Percentiles rank a stretch among this genome's conserved stretches.
These are phyloP conservation scores for Sebastes steindachneri DNA, from an alignment of 2,797 vertebrate species.

Conservation along the genomic window DNA sequence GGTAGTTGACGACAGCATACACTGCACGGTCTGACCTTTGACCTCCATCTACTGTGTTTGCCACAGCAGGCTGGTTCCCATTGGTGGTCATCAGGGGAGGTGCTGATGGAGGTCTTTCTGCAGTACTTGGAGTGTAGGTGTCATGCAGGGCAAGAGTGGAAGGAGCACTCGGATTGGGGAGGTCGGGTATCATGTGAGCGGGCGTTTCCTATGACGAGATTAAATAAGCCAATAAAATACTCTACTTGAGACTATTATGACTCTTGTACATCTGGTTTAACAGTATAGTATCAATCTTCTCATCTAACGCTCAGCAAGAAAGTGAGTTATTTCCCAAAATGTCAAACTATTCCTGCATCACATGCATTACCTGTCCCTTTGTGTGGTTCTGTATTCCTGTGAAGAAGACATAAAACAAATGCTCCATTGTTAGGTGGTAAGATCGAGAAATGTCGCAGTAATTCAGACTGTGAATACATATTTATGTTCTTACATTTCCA, in stretches of 20 bases:
- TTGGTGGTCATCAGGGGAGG: background rate
- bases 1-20: conserved; percentile 56
- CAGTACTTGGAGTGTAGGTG: background rate
- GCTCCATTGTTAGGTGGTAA: background rate
- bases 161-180: conserved; percentile 5
- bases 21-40: background rate
- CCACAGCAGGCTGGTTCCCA: background rate
- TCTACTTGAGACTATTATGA: background rate
- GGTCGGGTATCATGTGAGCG: conserved; percentile 8
- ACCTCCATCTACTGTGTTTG: background rate
- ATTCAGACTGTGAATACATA: background rate
- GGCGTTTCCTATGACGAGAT: conserved; percentile 34
- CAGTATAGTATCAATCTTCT: background rate
- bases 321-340: background rate
- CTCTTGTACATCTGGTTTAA: background rate
- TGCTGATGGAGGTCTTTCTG: background rate
- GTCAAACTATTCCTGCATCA: background rate
- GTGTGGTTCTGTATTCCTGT: conserved; percentile 6
- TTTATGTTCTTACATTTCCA: conserved; percentile 41
- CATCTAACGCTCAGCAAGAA: background rate
- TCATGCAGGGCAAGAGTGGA: background rate
- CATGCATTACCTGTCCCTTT: conserved; percentile 37
- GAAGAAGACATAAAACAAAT: background rate
- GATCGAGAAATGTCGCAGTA: background rate
- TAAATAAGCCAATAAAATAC: background rate